A percentile compares a stretch with the other conserved stretches of the same genome.
Evolutionary conservation across 2,797 vertebrate genomes (phyloP).

Genomic region (Sardinella longiceps): DNA sequence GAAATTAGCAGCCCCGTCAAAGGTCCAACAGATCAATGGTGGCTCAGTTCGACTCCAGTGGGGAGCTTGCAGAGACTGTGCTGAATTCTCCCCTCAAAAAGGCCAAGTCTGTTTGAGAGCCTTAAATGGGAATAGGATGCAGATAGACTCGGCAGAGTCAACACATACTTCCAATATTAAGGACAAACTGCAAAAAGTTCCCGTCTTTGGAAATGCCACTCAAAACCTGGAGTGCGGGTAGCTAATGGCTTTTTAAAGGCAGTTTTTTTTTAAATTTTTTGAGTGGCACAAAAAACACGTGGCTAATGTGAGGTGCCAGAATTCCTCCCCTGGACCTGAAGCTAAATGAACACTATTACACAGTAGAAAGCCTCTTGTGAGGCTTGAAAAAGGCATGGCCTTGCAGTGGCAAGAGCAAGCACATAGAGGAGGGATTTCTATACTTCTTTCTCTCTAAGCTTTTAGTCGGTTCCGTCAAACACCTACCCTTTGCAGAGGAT

Average conservation of each 20-base stretch:
- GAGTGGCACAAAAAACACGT: background rate
- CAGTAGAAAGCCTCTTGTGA: conserved; percentile 21
- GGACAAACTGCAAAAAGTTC: background rate
- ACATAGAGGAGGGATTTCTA: conserved; percentile 22
- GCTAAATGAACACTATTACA: conserved; percentile 19
- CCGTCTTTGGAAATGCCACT: conserved; percentile 26
- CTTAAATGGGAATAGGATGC: background rate
- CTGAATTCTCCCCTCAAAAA: background rate
- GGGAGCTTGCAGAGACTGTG: background rate
- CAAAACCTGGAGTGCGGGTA: background rate
- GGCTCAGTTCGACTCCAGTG: background rate
- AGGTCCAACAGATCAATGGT: background rate
- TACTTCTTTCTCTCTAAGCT: background rate
- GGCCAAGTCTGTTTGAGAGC: background rate
- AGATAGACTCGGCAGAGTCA: background rate
- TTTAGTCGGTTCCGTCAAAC: conserved; percentile 22
- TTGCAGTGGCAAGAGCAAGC: conserved; percentile 28
- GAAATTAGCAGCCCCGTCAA: background rate
- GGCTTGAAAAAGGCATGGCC: conserved; percentile 26
- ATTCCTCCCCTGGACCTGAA: conserved; percentile 1
- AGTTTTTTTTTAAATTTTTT: background rate
- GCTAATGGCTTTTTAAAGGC: background rate
- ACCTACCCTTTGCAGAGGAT: too few species aligned
- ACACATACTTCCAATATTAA: background rate
- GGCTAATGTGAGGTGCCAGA: background rate